phyloP scores from a whole-genome alignment of 2,797 vertebrate species.

The Apodemus agrarius region DNA sequence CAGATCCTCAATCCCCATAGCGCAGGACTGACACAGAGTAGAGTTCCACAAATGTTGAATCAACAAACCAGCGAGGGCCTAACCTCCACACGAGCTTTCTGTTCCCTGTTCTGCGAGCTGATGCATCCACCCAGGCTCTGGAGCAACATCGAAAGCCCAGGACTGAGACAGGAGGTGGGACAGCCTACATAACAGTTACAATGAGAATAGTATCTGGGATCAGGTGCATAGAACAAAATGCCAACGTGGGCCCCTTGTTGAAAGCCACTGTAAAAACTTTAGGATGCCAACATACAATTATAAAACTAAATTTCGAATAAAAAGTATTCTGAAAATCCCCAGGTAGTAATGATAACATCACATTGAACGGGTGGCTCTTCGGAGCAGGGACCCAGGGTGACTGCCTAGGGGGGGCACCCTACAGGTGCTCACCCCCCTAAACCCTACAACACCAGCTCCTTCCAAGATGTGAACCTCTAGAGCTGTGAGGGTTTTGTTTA shows the following conservation, averaged over 20 bases:
- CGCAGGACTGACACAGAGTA: not conserved
- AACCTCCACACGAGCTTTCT: not conserved
- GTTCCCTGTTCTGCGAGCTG: not conserved
- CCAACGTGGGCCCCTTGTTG: not conserved
- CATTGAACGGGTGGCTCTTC: not conserved
- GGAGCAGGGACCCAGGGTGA: not conserved
- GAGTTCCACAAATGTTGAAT: not conserved
- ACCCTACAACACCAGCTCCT: not conserved
- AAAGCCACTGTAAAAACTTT: not conserved
- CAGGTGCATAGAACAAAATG: not conserved
- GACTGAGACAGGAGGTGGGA: not conserved
- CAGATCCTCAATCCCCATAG: not conserved
- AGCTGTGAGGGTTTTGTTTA: slow-evolving; percentile 41
- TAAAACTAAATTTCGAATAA: not conserved
- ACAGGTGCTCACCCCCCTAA: not conserved
- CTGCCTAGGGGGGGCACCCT: not conserved
- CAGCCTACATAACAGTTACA: too few relatives aligned
- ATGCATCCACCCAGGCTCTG: not conserved
- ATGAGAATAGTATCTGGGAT: too few relatives aligned
- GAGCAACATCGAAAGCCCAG: not conserved
- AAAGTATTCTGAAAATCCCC: not conserved
- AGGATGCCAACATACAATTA: not conserved
- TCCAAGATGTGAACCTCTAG: not conserved
- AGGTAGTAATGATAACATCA: not conserved
- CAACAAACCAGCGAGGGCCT: not conserved